Evolutionary conservation across 2,113 vertebrate species (phyloP).

Genomic region (Fregetta grallaria): DNA sequence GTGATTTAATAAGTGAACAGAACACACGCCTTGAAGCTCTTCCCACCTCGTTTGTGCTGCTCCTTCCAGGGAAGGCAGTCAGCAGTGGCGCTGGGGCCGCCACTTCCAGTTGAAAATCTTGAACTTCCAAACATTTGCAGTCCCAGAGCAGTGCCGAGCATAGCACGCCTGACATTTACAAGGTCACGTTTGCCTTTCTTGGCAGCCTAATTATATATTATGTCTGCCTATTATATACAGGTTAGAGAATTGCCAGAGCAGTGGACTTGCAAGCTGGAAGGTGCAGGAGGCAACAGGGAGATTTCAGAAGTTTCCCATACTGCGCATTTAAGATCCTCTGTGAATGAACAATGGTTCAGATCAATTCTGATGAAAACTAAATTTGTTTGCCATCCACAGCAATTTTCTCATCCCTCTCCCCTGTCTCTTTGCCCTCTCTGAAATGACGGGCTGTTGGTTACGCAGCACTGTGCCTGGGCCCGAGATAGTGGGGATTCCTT

Average conservation of each 20-base stretch:
- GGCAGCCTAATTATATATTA: background rate
- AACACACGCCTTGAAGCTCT: background rate
- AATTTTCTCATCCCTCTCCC: background rate
- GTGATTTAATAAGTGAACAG: background rate
- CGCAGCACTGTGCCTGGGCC: background rate
- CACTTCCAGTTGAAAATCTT: background rate
- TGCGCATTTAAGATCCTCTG: fast-evolving
- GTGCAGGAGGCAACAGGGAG: background rate
- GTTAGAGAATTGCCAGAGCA: background rate
- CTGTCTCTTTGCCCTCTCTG: background rate
- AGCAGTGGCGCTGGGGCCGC: background rate
- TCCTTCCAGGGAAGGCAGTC: background rate
- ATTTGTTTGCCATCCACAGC: background rate
- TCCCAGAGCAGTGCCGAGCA: background rate
- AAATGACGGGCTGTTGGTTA: background rate
- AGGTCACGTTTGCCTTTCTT: background rate
- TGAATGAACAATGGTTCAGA: background rate
- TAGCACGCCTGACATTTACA: fast-evolving
- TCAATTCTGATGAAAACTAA: background rate
- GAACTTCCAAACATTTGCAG: background rate
- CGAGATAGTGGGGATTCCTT: conserved; percentile 14
- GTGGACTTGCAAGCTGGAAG: background rate
- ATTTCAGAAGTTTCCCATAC: background rate
- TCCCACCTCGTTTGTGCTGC: background rate
- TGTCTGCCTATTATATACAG: background rate